Evolutionary conservation across 2,888 invertebrate genomes (phyloP).

Genomic region (Leptinotarsa tumamoca): DNA sequence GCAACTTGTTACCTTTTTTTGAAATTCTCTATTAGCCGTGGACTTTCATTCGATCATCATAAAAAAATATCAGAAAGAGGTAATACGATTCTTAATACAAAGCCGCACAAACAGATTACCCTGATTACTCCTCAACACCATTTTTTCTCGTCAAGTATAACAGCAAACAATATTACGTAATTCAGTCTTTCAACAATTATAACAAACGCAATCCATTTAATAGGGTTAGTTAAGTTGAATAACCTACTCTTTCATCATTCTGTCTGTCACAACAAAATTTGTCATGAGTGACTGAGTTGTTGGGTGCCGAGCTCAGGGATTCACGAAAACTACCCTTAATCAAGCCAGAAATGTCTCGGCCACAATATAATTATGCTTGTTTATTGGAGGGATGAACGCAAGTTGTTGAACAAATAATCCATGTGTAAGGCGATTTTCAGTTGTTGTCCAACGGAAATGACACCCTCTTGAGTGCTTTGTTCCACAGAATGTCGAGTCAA

Average conservation of each 20-base stretch:
- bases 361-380: constrained; percentile 28
- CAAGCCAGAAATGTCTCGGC: constrained; percentile 22
- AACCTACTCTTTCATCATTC: constrained; percentile 4
- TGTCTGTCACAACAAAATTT: not conserved
- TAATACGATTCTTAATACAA: not conserved
- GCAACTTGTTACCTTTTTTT: too few species aligned
- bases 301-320: constrained; percentile 7
- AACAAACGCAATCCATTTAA: constrained; percentile 2
- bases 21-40: too few species aligned
- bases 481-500: not conserved
- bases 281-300: constrained; percentile 1
- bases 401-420: constrained; percentile 22
- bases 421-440: constrained; percentile 15
- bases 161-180: not conserved
- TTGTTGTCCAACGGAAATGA: constrained; percentile 1
- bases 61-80: too few species aligned
- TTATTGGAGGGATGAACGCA: constrained; percentile 23
- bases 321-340: constrained; percentile 21
- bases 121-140: not conserved
- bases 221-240: not conserved
- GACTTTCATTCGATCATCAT: too few species aligned
- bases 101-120: not conserved
- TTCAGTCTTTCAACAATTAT: not conserved
- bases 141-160: not conserved
- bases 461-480: not conserved